These are phyloP conservation scores for Montipora sp. DNA, from an alignment of 64 coral and sea anemone species.

Conservation along the genomic window DNA sequence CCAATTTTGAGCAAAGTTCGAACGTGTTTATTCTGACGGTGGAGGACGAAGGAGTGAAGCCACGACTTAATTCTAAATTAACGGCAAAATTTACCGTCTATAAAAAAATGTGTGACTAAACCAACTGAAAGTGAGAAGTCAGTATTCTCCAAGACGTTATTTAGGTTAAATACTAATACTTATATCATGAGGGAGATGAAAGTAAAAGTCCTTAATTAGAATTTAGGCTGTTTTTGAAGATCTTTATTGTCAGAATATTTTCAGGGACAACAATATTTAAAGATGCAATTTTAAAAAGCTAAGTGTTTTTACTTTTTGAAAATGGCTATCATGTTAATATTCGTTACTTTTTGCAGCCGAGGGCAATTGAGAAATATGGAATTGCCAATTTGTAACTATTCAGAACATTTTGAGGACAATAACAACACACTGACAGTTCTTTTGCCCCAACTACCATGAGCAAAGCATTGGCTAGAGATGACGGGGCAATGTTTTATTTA, in stretches of 20 bases:
- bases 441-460: background rate
- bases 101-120: too few species aligned
- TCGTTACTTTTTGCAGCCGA: background rate
- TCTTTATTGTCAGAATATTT: too few species aligned
- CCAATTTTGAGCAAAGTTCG: background rate
- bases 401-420: conserved; percentile 8
- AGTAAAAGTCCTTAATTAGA: too few species aligned
- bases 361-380: background rate
- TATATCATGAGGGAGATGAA: too few species aligned
- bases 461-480: background rate
- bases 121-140: too few species aligned
- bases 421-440: background rate
- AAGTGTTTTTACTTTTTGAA: background rate
- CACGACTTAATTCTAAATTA: background rate
- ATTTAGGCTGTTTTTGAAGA: too few species aligned
- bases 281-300: background rate
- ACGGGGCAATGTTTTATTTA: conserved; percentile 1
- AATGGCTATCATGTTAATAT: background rate
- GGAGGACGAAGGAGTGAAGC: background rate
- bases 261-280: too few species aligned
- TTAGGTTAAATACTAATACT: too few species aligned
- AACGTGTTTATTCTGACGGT: background rate
- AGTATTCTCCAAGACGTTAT: too few species aligned
- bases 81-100: too few species aligned
- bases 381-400: conserved; percentile 2